phyloP scores from a whole-genome alignment of 2,113 vertebrate species.

The Sakesphorus luctuosus region DNA sequence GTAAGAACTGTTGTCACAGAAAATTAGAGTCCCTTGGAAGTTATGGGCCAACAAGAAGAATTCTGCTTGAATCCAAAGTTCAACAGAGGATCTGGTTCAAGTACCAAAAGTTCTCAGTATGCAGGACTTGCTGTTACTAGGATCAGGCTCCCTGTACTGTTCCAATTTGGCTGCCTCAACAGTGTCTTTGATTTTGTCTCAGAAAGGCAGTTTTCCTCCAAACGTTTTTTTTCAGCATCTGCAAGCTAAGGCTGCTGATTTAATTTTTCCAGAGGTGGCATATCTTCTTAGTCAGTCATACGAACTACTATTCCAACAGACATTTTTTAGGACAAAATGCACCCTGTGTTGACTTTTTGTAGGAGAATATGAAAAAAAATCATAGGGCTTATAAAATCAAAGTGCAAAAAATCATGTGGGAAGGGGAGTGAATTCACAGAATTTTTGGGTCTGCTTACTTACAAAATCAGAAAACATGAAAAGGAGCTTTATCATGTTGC shows the following conservation, averaged over 20 bases:
- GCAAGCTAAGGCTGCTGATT: constrained; percentile 1
- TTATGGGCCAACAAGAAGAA: background rate
- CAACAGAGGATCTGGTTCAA: background rate
- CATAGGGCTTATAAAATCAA: background rate
- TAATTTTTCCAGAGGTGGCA: constrained; percentile 37
- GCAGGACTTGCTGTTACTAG: background rate
- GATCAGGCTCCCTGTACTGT: background rate
- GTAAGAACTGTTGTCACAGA: background rate
- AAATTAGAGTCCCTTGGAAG: background rate
- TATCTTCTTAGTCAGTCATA: background rate
- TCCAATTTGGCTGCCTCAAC: background rate
- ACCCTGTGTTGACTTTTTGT: background rate
- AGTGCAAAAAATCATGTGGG: background rate
- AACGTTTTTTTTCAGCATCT: background rate
- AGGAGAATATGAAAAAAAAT: background rate
- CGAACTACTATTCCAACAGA: background rate
- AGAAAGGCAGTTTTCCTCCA: constrained; percentile 6
- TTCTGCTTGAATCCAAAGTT: background rate
- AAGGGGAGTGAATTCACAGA: background rate
- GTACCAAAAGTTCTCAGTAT: background rate
- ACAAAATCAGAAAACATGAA: background rate
- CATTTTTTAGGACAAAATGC: background rate
- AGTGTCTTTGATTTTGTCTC: background rate
- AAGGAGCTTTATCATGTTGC: background rate
- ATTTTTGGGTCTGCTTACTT: background rate